Base-by-base conservation (phyloP, 1,140 invertebrate species). In the Geopemphigus sp. region DNA sequence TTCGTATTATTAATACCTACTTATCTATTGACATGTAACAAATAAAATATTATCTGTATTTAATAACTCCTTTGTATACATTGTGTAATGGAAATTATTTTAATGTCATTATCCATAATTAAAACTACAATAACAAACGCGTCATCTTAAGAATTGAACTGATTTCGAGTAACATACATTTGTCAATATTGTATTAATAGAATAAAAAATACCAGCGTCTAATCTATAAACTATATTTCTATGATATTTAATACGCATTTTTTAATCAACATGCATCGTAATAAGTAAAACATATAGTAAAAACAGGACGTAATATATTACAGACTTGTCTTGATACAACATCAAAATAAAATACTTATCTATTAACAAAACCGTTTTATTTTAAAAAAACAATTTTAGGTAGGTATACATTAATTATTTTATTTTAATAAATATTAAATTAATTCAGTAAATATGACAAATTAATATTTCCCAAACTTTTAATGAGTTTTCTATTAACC, bases 21-120 rank as follows among this genome's bases (percentile, higher is more conserved):
- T 63, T 63, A 12, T 19, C 19, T n/a, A 64, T 66, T 66, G 26
- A 66, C 39, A 32, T 12, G 26, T 66, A 6, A 45, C 29, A 39
- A 66, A 66, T 66, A 22, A 45, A 45, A 66, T 66, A 12, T 66
- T 66, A 63, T 63, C 32, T 45, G 19, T 66, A 32, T 64, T 64
- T 39, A n/a, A 8, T 39, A 3, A 17, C 6, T 39, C 19, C 19
- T 39, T 32, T 11, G 10, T 64, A 22, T 19, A n/a, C 17, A 64
- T 64, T 39, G 5, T 64, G 32, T n/a, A 64, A 32, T n/a, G 14
- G 5, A n/a, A 10, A 39, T 39, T 39, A 8, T n/a, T 45, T n/a
- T 66, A 0, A 6, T 26, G 3, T 1, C 15, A 26, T 61, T 6
- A 26, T 19, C 1, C 4, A 39, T 39, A 39, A 39, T 66, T 61